Evolutionary conservation across 2,113 vertebrate genomes (phyloP), one percentile per base, ranked within the genome.

Genomic region (Cyanistes caeruleus): DNA sequence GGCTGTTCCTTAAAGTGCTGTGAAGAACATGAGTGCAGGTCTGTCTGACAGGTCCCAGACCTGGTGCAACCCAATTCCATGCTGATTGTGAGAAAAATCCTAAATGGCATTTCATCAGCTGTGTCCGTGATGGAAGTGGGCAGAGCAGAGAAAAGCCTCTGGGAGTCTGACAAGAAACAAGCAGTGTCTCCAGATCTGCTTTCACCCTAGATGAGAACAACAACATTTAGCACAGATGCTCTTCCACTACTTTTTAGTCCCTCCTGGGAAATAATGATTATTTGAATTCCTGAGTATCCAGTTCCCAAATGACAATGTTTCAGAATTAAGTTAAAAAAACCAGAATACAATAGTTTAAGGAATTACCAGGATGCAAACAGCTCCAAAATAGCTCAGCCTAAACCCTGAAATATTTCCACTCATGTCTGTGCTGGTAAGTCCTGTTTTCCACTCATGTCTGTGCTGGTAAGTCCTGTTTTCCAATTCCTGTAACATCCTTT

Each of bases 161-260:
- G 37, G 21, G 31, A 92, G 5, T 15, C 64, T 75, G 77, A 48
- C 43, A 62, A 41, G 16, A 89, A 82, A 85, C 31, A 60, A 64
- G 5, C 11, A 62, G 11, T 49, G 65, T 46, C 13, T 64, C 62
- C 65, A 31, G 17, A 9, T 73, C 84, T 76, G 41, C 63, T 73
- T 52, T 55, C 77, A 74, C 1, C 0, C 7, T 22, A n/a, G 8
- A 20, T 53, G 28, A 82, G 44, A 68, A 35, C 11, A 89, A 17
- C 35, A n/a, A 5, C 49, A 15, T 46, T 86, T 65, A 59, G 7
- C 35, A 63, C 0, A 0, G 41, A 22, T 65, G 13, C 1, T 90
- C 41, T 53, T 77, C 18, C 16, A 33, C 16, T 72, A 18, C 9
- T 74, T 92, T 78, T 51, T 15, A 41, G 52, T 63, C 12, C 5